Base-by-base conservation (phyloP, 2,888 invertebrate genomes). In the Ormia ochracea region DNA sequence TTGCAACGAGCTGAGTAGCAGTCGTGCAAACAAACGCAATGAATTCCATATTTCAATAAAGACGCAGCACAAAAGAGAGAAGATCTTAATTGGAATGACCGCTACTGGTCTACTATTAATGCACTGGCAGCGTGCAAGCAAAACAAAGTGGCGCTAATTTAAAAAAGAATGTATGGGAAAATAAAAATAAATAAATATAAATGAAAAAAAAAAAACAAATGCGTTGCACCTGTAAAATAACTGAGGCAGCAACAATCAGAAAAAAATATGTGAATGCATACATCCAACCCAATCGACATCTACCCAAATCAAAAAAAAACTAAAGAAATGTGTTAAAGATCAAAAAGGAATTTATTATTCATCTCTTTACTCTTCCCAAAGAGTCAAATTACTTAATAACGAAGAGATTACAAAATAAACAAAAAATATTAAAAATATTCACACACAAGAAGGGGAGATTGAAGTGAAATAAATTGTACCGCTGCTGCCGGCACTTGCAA, bases 301-400 rank as follows among this genome's bases (percentile, higher is more conserved):
- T 21, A 36, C 48, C 52, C 6, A 69, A 50, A 50, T 61, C 68
- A 52, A n/a, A n/a, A n/a, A n/a, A n/a, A n/a, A n/a, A n/a, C n/a
- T n/a, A n/a, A n/a, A n/a, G n/a, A 54, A 61, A 76, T 76, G 75
- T 75, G 75, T 59, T 68, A 69, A 76, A 76, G 75, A 75, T 68
- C 59, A 68, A 59, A 75, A 68, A 61, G 61, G 68, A 75, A 75
- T 75, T 61, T 75, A 12, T 52, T 52, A 59, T 59, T 58, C 38
- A 58, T 48, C 65, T 48, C 21, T 65, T 65, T 58, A 4, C 38
- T 36, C 28, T 17, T 61, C 31, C 61, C 63, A 48, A 52, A 63
- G 38, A 76, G 69, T 80, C 80, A 80, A 80, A 76, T 80, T 61
- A 76, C 80, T 80, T 80, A 80, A 80, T 80, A 80, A 78, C 69